Base-by-base conservation (phyloP, 2,888 invertebrate species). In the Apocheima hispidaria region DNA sequence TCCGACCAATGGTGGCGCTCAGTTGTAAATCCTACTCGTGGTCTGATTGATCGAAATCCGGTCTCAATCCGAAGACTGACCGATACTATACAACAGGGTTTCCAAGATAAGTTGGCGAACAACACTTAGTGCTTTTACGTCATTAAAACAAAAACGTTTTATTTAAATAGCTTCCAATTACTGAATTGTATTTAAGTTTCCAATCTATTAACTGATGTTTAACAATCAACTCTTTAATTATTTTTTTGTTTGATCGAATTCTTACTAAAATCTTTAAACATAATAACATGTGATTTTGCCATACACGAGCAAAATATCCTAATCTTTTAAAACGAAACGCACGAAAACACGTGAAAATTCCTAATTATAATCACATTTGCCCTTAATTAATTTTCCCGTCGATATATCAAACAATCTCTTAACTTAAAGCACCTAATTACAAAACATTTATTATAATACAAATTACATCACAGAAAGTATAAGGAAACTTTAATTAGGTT, bases 401-500 rank as follows among this genome's bases (percentile, higher is more conserved):
- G 52, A 62, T 56, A 53, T 41, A 57, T 36, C 48, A 53, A 52
- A 60, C 44, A 44, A 52, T 52, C 40, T 60, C 40, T 35, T 52
- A 62, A 57, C 61, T 52, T 62, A 38, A 52, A 57, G 51, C 36
- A 46, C 43, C 55, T 46, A 51, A 60, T 60, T 54, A 51, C 46
- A 60, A 33, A 51, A 40, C 44, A 36, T 52, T 62, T 56, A 62
- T 35, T 56, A 36, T 48, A 43, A 57, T 62, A 62, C 56, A 57
- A 56, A 62, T 56, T 57, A 56, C 61, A 52, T 57, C 48, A 62
- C 61, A 57, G 52, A 48, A 52, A 62, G 57, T 53, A 57, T n/a
- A 63, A 51, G 63, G 40, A 59, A 63, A 61, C 55, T 59, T 56
- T 59, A 60, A 65, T 63, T 54, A 56, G 62, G 30, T 57, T 50